phyloP scores from a whole-genome alignment of 2,113 vertebrate species.

The Pygoscelis adeliae region DNA sequence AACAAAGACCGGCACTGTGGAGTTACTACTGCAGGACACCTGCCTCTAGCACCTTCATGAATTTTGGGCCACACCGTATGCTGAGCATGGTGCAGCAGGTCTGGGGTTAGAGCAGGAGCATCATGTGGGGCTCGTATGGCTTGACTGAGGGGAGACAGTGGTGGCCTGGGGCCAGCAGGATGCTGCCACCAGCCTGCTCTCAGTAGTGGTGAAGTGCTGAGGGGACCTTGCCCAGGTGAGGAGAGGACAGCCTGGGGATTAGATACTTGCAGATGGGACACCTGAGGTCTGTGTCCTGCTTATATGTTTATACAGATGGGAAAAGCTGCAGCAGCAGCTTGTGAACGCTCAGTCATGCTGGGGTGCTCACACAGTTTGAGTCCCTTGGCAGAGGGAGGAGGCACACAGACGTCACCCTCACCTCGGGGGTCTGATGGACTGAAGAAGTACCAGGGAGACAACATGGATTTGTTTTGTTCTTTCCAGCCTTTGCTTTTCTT shows the following conservation, averaged over 20 bases:
- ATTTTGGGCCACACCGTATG: neutral
- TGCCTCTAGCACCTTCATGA: neutral
- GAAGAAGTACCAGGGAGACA: neutral
- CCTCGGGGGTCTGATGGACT: neutral
- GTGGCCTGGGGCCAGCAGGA: neutral
- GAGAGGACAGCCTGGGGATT: neutral
- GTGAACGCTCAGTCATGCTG: neutral
- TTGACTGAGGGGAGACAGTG: neutral
- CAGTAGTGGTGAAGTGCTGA: neutral
- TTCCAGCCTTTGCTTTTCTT: conserved; percentile 24
- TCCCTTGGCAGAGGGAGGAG: neutral
- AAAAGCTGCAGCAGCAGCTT: neutral
- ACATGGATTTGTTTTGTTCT: neutral
- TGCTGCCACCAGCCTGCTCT: neutral
- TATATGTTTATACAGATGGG: neutral
- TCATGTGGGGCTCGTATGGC: neutral
- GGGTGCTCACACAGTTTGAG: neutral
- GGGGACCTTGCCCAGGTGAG: neutral
- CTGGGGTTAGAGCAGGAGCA: neutral
- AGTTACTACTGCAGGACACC: neutral
- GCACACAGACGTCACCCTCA: neutral
- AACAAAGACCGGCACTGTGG: neutral
- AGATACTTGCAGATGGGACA: neutral
- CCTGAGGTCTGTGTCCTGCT: neutral
- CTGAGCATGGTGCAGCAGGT: neutral